Evolutionary conservation across 2,888 invertebrate genomes (phyloP).

Genomic region (Tiphia femorata): DNA sequence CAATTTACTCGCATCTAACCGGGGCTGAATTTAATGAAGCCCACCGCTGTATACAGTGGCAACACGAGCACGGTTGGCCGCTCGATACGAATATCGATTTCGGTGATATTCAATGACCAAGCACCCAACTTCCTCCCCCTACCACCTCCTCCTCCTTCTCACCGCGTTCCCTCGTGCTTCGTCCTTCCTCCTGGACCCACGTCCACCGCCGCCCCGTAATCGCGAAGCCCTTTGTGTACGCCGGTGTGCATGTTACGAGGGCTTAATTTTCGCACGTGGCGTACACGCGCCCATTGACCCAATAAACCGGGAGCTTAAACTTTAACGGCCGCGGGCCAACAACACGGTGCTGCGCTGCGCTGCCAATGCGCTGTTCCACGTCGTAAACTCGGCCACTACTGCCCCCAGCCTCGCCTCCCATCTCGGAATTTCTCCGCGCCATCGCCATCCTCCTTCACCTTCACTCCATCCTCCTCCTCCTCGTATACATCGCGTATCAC

Average conservation of each 20-base stretch:
- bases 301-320: constrained; percentile 39
- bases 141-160: too few species aligned
- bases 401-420: neutral
- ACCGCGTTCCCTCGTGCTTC: too few species aligned
- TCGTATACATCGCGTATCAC: too few species aligned
- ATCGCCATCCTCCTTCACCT: neutral
- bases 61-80: neutral
- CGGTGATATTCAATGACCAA: neutral
- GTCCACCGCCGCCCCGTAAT: neutral
- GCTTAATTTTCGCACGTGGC: constrained; percentile 25
- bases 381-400: too few species aligned
- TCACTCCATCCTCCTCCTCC: too few species aligned
- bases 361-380: neutral
- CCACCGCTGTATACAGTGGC: neutral
- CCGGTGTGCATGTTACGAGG: constrained; percentile 19
- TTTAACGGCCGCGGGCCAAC: constrained; percentile 20
- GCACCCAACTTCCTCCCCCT: too few species aligned
- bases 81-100: neutral
- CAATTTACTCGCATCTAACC: neutral
- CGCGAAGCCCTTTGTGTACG: constrained; percentile 3
- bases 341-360: constrained; percentile 7
- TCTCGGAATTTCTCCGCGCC: neutral
- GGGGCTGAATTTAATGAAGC: neutral
- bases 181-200: too few species aligned
- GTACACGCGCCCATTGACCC: constrained; percentile 23